phyloP scores from a whole-genome alignment of 1,140 invertebrate species.

The Heliconius eleuchia region DNA sequence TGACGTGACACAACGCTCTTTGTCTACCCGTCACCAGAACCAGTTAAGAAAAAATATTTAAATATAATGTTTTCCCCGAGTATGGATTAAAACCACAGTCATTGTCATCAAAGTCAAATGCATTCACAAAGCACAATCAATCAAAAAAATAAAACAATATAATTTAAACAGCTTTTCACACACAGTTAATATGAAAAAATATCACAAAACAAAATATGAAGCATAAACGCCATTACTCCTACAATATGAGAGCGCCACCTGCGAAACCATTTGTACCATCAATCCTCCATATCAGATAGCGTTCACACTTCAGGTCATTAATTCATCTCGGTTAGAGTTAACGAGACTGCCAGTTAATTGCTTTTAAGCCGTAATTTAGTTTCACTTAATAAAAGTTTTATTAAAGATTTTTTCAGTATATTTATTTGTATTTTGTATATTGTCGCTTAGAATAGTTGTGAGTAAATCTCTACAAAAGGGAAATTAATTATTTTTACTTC shows the following conservation, averaged over 20 bases:
- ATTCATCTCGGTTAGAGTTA: constrained; percentile 17
- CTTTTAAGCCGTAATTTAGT: constrained; percentile 4
- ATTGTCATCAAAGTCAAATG: no score
- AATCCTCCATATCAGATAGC: constrained; percentile 13
- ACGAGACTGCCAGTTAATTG: constrained; percentile 24
- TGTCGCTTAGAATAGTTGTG: no score
- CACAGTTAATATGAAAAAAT: background rate
- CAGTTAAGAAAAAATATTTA: no score
- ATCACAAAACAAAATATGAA: background rate
- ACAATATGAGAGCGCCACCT: background rate
- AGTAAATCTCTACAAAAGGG: no score
- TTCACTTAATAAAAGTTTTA: background rate
- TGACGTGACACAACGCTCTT: no score
- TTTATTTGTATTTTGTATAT: no score
- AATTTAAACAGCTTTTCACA: background rate
- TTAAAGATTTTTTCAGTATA: background rate
- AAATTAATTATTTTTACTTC: no score
- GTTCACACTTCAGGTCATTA: constrained; percentile 2
- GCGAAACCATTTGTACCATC: background rate
- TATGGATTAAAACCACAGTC: no score
- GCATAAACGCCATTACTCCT: background rate
- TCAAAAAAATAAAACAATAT: no score
- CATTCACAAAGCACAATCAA: no score
- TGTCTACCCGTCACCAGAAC: no score
- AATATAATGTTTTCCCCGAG: no score